A percentile compares a stretch with the other conserved stretches of the same genome.
phyloP scores from a whole-genome alignment of 2,113 vertebrate species.

The Gulo gulo region DNA sequence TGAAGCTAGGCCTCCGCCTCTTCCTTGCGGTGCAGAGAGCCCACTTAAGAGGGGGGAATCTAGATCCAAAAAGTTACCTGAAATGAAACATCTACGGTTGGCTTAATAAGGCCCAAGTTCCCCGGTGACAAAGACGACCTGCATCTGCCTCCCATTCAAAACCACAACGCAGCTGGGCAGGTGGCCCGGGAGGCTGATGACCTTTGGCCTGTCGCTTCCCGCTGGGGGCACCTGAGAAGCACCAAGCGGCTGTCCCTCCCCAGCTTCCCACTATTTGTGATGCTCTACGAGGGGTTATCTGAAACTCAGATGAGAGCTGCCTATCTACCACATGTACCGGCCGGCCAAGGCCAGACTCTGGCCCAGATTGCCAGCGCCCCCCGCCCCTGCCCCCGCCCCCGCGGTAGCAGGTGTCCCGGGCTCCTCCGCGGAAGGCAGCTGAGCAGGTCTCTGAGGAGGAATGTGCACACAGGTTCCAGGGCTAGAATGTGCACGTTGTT shows the following conservation, averaged over 20 bases:
- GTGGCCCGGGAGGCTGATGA: background rate
- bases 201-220: background rate
- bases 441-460: background rate
- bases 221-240: background rate
- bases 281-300: background rate
- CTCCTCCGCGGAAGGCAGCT: background rate
- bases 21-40: accelerated
- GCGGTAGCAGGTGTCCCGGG: accelerated
- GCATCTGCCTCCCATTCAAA: background rate
- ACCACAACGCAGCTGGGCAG: background rate
- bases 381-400: no score
- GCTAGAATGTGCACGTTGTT: background rate
- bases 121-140: background rate
- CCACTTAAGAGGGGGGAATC: background rate
- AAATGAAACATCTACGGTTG: background rate
- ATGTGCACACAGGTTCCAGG: background rate
- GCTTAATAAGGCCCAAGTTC: background rate
- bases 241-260: no score
- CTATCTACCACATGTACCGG: accelerated
- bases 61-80: background rate
- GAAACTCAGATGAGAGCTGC: background rate
- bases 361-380: no score
- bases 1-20: background rate
- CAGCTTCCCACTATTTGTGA: background rate
- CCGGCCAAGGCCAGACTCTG: no score